Conservation (phyloP, 2,797 vertebrate species). For the Galagoides demidoff region DNA sequence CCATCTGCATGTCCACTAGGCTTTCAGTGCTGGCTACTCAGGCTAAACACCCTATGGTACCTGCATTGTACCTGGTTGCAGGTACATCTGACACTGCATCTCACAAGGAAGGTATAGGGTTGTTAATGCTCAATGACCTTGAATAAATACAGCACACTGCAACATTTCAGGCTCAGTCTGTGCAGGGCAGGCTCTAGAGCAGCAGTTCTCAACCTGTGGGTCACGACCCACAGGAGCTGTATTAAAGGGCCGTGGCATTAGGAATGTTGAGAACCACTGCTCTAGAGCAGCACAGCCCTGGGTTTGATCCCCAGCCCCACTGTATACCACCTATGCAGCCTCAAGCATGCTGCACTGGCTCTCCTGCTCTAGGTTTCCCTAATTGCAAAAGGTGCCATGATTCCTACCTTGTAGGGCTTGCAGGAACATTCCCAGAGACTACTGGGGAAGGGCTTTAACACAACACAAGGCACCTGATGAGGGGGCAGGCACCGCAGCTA, state of each 20-base stretch:
- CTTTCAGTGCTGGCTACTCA: background rate
- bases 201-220: no score
- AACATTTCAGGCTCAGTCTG: background rate
- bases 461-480: background rate
- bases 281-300: background rate
- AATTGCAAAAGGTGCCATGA: background rate
- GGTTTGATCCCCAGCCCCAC: background rate
- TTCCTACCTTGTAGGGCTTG: background rate
- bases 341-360: background rate
- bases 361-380: background rate
- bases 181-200: background rate
- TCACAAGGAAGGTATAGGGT: accelerated
- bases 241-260: no score
- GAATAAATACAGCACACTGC: background rate
- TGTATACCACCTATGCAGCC: background rate
- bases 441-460: background rate
- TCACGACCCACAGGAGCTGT: no score
- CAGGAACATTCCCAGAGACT: background rate
- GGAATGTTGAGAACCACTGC: no score
- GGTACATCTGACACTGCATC: background rate
- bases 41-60: no score
- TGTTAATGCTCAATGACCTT: no score
- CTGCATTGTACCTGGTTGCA: no score
- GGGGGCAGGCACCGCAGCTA: background rate
- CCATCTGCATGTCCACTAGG: background rate